Evolutionary conservation across 2,888 invertebrate species (phyloP), one percentile per base, ranked within the genome.

Genomic region (Polietes domitor): DNA sequence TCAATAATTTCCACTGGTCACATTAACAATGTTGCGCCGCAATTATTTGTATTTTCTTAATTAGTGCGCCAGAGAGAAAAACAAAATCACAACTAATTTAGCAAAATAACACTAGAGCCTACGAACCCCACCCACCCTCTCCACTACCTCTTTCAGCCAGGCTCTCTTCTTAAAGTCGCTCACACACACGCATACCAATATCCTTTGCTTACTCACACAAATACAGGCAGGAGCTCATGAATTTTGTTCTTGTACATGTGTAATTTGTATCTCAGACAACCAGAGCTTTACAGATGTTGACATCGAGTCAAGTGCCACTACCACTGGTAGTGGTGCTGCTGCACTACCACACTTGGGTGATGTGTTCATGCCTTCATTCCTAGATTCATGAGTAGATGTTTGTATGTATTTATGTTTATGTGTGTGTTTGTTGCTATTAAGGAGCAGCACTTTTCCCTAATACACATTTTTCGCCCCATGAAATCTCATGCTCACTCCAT

Each of bases 281-380:
- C 21, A 68, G 61, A 61, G 68, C 68, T 68, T 43, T 68, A 43
- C 68, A 68, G 43, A 68, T 68, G 41, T 68, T 68, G 43, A 68
- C 68, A 68, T 68, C 24, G 43, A 68, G 24, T 12, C 68, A 61
- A 68, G 68, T 19, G 5, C 24, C 37, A 43, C 68, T 28, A 68
- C 21, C 41, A 65, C 17, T 24, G 9, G 17, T 47, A 47, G 9
- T 32, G 15, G 2, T 41, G 15, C 4, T 41, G 15, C 41, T 41
- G 0, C 26, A 58, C 58, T 58, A 58, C 26, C 3, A 41, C 41
- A 41, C 41, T 41, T 7, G 7, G n/a, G 32, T 32, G 5, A 6
- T 32, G 32, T 32, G 32, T 32, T 32, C 4, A 32, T n/a, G n/a
- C n/a, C n/a, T n/a, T n/a, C n/a, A n/a, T n/a, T n/a, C 9, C 41